These are phyloP conservation scores for Capreolus pygargus DNA, from an alignment of 2,113 vertebrate species.

Conservation along the genomic window DNA sequence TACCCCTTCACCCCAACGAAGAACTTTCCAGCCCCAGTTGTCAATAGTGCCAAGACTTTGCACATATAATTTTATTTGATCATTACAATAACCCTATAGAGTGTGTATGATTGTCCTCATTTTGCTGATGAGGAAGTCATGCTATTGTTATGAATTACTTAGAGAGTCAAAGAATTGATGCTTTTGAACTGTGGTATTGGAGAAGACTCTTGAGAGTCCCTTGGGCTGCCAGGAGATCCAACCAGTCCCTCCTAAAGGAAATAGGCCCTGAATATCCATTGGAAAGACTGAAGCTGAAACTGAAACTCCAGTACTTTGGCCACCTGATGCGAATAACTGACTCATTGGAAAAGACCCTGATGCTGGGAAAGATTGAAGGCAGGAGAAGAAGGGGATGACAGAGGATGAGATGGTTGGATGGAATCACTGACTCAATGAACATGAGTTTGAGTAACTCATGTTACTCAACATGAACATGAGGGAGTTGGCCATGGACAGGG, in stretches of 20 bases:
- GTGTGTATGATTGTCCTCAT: constrained; percentile 3
- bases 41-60: neutral
- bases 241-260: neutral
- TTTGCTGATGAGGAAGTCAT: constrained; percentile 23
- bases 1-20: neutral
- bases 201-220: neutral
- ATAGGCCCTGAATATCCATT: neutral
- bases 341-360: neutral
- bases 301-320: neutral
- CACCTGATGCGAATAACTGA: neutral
- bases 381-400: neutral
- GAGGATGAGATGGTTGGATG: neutral
- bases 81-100: neutral
- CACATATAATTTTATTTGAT: constrained; percentile 10
- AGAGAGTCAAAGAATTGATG: neutral
- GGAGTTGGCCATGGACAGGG: neutral
- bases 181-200: neutral
- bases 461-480: too few species aligned
- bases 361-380: neutral
- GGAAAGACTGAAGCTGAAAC: neutral
- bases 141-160: constrained; percentile 44
- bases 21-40: neutral
- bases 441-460: neutral
- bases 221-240: neutral
- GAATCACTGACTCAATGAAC: neutral